Evolutionary conservation across 2,797 vertebrate species (phyloP), one percentile per base, ranked within the genome.

Genomic region (Rhadinocentrus ornatus): DNA sequence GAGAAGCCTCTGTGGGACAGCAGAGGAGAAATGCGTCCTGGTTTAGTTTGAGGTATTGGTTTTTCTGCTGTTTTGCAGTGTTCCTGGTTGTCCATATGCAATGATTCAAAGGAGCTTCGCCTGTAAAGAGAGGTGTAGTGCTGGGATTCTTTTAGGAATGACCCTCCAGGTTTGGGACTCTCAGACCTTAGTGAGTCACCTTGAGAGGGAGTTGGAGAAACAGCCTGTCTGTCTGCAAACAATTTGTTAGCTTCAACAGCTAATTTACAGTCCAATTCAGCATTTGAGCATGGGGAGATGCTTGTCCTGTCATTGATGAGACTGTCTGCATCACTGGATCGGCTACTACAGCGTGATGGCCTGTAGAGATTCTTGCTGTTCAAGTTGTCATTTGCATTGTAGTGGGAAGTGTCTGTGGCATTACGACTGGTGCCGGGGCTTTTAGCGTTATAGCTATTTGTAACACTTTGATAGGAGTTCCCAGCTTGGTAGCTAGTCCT

Each of bases 191-290:
- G 27, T 0, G 84, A 89, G 27, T 93, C 92, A 0, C 57, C 34
- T 2, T 82, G 84, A 48, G 88, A 90, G 29, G 72, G 71, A 6
- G 86, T 80, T 5, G 91, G 92, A 13, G 90, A 94, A 1, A 89
- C 83, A 64, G 81, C 86, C 11, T 68, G 75, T 37, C 80, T 83
- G 20, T 89, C 91, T 34, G 85, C 75, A 65, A 88, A 93, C 35
- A 89, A 20, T 29, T 74, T 91, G 52, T 77, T 71, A 7, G 91
- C 88, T 44, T 94, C 93, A 48, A 86, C 59, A 0, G 85, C 87
- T 63, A 90, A 54, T 52, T 81, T 90, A 44, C 56, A 76, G 6
- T 88, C 89, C 22, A 92, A 22, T 3, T 93, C 91, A 15, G 82
- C 27, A 31, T 86, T 89, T 39, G 75, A 56, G 35, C 69, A 73